A percentile compares a stretch with the other conserved stretches of the same genome.
phyloP scores from a whole-genome alignment of 2,797 vertebrate genomes.

The Sebastes oblongus region DNA sequence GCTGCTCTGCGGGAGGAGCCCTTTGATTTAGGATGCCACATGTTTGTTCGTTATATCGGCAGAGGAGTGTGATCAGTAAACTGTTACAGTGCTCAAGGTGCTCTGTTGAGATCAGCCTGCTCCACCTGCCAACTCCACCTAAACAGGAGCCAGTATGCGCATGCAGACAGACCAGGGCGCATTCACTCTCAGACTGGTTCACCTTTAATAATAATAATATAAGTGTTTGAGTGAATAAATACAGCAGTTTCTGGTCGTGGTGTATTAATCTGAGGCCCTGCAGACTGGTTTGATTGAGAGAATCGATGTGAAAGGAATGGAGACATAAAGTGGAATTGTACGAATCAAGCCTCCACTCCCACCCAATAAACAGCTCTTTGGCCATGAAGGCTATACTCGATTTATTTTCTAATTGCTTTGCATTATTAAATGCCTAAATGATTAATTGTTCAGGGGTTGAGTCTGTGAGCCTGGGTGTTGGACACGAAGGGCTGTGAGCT shows the following conservation, averaged over 20 bases:
- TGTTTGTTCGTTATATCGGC: constrained; percentile 61
- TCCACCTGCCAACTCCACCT: constrained; percentile 7
- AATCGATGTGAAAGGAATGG: constrained; percentile 49
- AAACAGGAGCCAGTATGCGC: constrained; percentile 34
- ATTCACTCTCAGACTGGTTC: constrained; percentile 33
- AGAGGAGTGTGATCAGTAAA: constrained; percentile 38
- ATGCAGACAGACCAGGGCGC: constrained; percentile 43
- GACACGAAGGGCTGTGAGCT: constrained; percentile 30
- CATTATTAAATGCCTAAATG: constrained; percentile 25
- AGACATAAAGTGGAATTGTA: constrained; percentile 33
- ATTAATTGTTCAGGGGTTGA: constrained; percentile 20
- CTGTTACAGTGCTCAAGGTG: constrained; percentile 25
- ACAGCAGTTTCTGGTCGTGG: constrained; percentile 61
- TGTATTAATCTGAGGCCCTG: constrained; percentile 50
- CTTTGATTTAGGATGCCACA: constrained; percentile 26
- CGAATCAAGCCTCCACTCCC: constrained; percentile 10
- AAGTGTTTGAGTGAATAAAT: constrained; percentile 55
- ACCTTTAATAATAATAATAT: constrained; percentile 16
- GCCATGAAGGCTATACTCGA: neutral
- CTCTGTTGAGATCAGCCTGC: constrained; percentile 18
- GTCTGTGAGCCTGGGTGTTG: constrained; percentile 28
- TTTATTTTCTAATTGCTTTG: constrained; percentile 3
- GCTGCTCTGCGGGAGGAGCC: constrained; percentile 34
- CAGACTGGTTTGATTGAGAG: constrained; percentile 51
- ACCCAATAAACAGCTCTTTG: constrained; percentile 17